These are phyloP conservation scores for Mormyrops boulengeri DNA, from an alignment of 2,797 vertebrate genomes.

Conservation along the genomic window DNA sequence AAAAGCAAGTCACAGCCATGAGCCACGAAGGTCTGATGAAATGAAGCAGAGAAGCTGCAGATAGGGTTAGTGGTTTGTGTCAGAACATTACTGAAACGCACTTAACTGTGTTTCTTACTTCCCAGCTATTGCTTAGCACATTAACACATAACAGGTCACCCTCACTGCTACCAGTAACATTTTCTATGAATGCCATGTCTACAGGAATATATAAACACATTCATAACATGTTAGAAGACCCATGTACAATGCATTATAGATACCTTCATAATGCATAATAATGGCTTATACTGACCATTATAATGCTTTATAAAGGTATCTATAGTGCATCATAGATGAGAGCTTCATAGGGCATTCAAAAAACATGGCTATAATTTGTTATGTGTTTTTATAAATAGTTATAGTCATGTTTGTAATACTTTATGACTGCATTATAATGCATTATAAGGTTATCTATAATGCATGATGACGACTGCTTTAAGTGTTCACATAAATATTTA, in stretches of 20 bases:
- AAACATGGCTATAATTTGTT: not conserved
- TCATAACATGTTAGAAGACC: not conserved
- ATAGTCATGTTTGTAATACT: not conserved
- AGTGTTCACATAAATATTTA: not conserved
- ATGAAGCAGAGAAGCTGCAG: not conserved
- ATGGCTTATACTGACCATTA: too few relatives aligned
- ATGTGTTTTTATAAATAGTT: not conserved
- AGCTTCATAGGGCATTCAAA: not conserved
- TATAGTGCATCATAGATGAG: too few relatives aligned
- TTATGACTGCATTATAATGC: not conserved
- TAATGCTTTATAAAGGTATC: too few relatives aligned
- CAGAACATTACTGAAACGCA: not conserved
- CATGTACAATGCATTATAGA: too few relatives aligned
- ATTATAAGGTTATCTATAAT: not conserved
- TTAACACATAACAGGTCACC: not conserved
- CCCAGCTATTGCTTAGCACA: not conserved
- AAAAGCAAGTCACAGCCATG: not conserved
- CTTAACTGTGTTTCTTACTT: not conserved
- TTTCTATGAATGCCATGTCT: not conserved
- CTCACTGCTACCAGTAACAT: not conserved
- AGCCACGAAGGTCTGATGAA: not conserved
- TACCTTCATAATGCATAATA: too few relatives aligned
- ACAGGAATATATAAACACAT: not conserved
- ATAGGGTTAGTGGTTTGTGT: not conserved
- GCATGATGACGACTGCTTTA: not conserved